Base-by-base conservation (phyloP, 2,113 vertebrate genomes). In the Catharus minimus region DNA sequence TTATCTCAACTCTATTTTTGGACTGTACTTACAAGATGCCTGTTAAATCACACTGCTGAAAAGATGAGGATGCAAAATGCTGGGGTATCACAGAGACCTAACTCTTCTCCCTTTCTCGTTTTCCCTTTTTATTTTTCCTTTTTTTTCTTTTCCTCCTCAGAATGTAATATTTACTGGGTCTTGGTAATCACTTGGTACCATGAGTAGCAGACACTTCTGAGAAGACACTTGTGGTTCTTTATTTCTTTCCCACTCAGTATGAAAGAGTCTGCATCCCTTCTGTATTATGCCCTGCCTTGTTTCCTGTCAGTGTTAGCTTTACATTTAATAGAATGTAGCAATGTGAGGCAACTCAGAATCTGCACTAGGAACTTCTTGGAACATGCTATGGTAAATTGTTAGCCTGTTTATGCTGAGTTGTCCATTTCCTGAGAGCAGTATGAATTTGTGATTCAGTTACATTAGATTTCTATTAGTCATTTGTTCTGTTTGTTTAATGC, bases 1-100 rank as follows among this genome's bases (percentile, higher is more conserved):
- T 96, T 94, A 95, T 95, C 93, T 91, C 30, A 18, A 2, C 24
- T 90, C 89, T 96, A 91, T 94, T 96, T 96, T 94, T 92, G 69
- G 84, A 61, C 33, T 4, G 3, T 27, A 69, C 55, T 94, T 95
- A 68, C 41, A 93, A 93, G 91, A 75, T 91, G 87, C 61, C 66
- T 91, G 66, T 85, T 84, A 90, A 95, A 77, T 94, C 62, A 69
- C 68, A 18, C 23, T 57, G 38, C 66, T 92, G 84, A 75, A 93
- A 92, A 90, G 66, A 73, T 2, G 2, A 95, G 77, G 44, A 92
- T 90, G 57, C 16, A 53, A 44, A 81, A 61, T 57, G 23, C 74
- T 82, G 62, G 69, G 36, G 14, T 36, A 65, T 90, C 69, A 46
- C 13, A 75, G 72, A 58, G 61, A 68, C 19, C 17, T 43, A 36